phyloP scores from a whole-genome alignment of 1,140 invertebrate genomes.

The Papilio helenus region DNA sequence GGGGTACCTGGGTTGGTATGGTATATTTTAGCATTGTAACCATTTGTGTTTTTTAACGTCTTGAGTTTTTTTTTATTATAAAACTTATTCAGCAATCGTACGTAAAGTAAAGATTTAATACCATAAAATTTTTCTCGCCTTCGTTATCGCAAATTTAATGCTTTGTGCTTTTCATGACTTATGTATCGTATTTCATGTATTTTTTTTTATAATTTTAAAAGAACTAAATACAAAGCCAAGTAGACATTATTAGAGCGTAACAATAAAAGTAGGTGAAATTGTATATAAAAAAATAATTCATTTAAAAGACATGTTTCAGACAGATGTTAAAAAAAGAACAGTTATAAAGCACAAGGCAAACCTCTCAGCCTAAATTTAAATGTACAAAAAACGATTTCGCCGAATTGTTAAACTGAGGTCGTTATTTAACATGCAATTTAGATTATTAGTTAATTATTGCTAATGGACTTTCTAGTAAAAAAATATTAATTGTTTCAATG shows the following conservation, averaged over 20 bases:
- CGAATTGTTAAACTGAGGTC: conserved; percentile 26
- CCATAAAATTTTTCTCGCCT: not conserved
- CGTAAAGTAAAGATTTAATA: not conserved
- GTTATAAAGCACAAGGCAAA: conserved; percentile 34
- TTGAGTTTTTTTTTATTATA: not conserved
- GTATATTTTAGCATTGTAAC: not conserved
- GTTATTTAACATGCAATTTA: conserved; percentile 23
- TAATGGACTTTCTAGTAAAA: not conserved
- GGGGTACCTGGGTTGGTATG: too few species aligned
- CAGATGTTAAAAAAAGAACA: conserved; percentile 18
- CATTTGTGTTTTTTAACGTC: not conserved
- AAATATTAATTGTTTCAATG: not conserved
- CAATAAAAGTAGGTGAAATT: conserved; percentile 18
- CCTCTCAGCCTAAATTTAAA: conserved; percentile 13
- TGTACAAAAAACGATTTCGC: conserved; percentile 24
- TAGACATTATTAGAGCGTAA: conserved; percentile 26
- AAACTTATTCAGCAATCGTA: not conserved
- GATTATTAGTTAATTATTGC: conserved; percentile 25
- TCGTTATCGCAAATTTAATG: conserved; percentile 8
- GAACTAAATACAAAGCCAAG: not conserved
- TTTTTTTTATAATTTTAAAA: not conserved
- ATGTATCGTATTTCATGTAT: not conserved
- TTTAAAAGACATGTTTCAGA: conserved; percentile 7
- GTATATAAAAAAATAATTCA: conserved; percentile 8
- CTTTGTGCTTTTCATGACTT: conserved; percentile 12